These are phyloP conservation scores for Hirtodrosophila histrioides DNA, from an alignment of 2,888 invertebrate species.

Conservation along the genomic window DNA sequence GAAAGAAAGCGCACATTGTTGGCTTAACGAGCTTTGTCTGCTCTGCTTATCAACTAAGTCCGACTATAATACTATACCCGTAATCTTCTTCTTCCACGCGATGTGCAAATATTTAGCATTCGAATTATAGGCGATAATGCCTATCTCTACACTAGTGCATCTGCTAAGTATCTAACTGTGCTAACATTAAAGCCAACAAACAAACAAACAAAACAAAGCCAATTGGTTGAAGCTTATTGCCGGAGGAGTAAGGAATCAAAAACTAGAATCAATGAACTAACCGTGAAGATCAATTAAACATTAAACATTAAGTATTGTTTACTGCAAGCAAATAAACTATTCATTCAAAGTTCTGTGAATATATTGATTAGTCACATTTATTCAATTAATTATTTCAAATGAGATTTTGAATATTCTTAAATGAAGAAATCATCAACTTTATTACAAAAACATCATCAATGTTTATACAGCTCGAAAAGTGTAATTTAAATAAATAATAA, in stretches of 20 bases:
- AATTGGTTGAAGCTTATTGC: conserved; percentile 14
- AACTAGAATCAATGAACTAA: too few species aligned
- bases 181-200: conserved; percentile 42
- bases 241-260: neutral
- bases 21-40: conserved; percentile 10
- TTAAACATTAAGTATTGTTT: too few species aligned
- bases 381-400: too few species aligned
- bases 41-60: conserved; percentile 24
- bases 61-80: conserved; percentile 6
- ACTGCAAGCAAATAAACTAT: too few species aligned
- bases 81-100: conserved; percentile 31
- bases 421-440: too few species aligned
- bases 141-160: conserved; percentile 1
- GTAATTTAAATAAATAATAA: too few species aligned
- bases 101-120: conserved; percentile 52
- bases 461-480: too few species aligned
- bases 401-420: too few species aligned
- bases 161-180: conserved; percentile 26
- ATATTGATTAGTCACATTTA: too few species aligned
- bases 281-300: too few species aligned
- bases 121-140: conserved; percentile 48
- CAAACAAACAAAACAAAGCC: conserved; percentile 7
- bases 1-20: conserved; percentile 14
- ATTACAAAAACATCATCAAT: too few species aligned
- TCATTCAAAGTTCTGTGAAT: too few species aligned